phyloP scores from a whole-genome alignment of 2,888 invertebrate genomes.

The Oscheius sp. region DNA sequence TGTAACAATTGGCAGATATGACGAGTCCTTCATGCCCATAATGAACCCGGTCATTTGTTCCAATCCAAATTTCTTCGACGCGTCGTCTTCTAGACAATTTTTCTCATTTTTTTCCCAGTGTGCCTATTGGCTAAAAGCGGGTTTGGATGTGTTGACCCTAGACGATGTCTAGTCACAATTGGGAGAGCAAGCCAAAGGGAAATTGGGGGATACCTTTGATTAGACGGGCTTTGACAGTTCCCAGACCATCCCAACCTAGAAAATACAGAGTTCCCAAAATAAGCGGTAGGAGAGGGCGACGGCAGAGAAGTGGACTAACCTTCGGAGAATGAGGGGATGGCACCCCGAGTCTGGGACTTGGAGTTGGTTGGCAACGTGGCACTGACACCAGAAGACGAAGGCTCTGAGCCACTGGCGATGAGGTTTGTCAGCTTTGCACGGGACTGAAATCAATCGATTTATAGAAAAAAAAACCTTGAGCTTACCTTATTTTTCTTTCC shows the following conservation, averaged over 20 bases:
- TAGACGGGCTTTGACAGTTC: not conserved
- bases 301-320: not conserved
- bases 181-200: not conserved
- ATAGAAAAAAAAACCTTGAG: not conserved
- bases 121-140: too few relatives aligned
- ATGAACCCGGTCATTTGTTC: too few relatives aligned
- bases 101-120: too few relatives aligned
- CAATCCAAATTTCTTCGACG: too few relatives aligned
- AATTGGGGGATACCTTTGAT: not conserved
- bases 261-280: not conserved
- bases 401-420: not conserved
- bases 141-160: too few relatives aligned
- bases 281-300: too few relatives aligned
- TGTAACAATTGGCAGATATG: too few relatives aligned
- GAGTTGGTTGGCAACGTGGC: not conserved
- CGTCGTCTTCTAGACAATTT: too few relatives aligned
- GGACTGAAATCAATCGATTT: not conserved
- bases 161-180: too few relatives aligned
- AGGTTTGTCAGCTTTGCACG: not conserved
- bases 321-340: slow-evolving; percentile 9
- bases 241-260: slow-evolving; percentile 3
- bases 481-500: slow-evolving; percentile 11
- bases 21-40: too few relatives aligned
- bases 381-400: not conserved
- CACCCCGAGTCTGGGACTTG: not conserved